These are phyloP conservation scores for Oryzias celebensis DNA, from an alignment of 2,113 vertebrate species.

Conservation along the genomic window DNA sequence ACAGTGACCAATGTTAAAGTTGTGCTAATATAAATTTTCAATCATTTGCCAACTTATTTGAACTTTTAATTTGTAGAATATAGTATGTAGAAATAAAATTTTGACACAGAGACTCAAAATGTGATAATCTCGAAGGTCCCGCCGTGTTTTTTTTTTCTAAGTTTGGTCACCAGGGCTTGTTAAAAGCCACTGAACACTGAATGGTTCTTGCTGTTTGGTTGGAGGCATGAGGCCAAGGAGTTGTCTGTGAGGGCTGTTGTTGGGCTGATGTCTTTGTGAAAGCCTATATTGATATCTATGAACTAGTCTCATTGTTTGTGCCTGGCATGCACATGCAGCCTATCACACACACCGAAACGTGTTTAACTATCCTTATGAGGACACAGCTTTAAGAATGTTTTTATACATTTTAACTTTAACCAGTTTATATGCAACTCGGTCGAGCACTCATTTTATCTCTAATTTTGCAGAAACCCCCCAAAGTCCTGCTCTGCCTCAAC, in stretches of 20 bases:
- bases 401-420: no score
- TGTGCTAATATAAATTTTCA: no score
- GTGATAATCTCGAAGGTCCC: slow-evolving; percentile 36
- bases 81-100: no score
- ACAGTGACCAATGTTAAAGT: no score
- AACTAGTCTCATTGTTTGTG: slow-evolving; percentile 74
- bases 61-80: no score
- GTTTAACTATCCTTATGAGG: no score
- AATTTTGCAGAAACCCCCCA: no score
- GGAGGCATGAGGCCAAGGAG: slow-evolving; percentile 48
- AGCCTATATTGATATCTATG: slow-evolving; percentile 62
- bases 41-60: no score
- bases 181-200: slow-evolving; percentile 62
- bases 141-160: slow-evolving; percentile 56
- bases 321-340: slow-evolving; percentile 27
- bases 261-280: slow-evolving; percentile 62
- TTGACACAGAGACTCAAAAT: slow-evolving; percentile 26
- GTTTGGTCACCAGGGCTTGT: slow-evolving; percentile 58
- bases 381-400: no score
- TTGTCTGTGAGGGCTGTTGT: slow-evolving; percentile 70
- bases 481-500: no score
- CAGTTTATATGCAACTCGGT: no score
- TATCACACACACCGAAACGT: slow-evolving; percentile 1
- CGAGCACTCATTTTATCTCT: no score
- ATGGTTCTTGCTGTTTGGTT: slow-evolving; percentile 42